A percentile compares a stretch with the other conserved stretches of the same genome.
Conservation (phyloP, 1,140 invertebrate species). For the Drosophila subpulchrella region DNA sequence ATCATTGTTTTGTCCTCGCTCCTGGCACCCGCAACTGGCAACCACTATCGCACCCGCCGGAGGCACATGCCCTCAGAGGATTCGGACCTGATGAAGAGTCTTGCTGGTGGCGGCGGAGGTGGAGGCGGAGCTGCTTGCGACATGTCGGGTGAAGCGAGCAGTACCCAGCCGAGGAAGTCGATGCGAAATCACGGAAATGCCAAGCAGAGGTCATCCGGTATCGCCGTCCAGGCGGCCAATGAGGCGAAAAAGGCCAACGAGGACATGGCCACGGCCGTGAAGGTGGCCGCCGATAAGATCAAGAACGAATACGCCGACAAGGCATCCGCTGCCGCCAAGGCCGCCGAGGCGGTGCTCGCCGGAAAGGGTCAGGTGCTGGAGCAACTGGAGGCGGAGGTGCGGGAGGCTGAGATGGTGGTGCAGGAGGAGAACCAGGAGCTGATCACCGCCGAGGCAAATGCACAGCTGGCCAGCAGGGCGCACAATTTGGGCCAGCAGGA, state of each 20-base stretch:
- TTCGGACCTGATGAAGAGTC: neutral
- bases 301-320: constrained; percentile 66
- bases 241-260: constrained; percentile 69
- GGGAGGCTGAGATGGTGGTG: constrained; percentile 50
- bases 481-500: constrained; percentile 29
- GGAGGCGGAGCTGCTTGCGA: neutral
- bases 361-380: constrained; percentile 53
- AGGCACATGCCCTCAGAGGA: constrained; percentile 1
- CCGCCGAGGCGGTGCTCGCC: constrained; percentile 55
- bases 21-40: constrained; percentile 1
- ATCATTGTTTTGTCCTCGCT: constrained; percentile 26
- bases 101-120: neutral
- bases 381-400: constrained; percentile 65
- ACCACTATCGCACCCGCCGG: neutral
- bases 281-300: constrained; percentile 51
- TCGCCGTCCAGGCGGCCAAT: constrained; percentile 54
- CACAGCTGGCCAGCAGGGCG: constrained; percentile 35
- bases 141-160: neutral
- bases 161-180: neutral
- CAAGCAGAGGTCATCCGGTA: constrained; percentile 37
- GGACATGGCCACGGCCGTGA: constrained; percentile 58
- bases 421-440: constrained; percentile 56
- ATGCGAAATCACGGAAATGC: neutral
- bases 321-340: constrained; percentile 52
- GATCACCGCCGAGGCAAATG: constrained; percentile 32